Evolutionary conservation across 2,113 vertebrate species (phyloP).

Genomic region (Caretta caretta): DNA sequence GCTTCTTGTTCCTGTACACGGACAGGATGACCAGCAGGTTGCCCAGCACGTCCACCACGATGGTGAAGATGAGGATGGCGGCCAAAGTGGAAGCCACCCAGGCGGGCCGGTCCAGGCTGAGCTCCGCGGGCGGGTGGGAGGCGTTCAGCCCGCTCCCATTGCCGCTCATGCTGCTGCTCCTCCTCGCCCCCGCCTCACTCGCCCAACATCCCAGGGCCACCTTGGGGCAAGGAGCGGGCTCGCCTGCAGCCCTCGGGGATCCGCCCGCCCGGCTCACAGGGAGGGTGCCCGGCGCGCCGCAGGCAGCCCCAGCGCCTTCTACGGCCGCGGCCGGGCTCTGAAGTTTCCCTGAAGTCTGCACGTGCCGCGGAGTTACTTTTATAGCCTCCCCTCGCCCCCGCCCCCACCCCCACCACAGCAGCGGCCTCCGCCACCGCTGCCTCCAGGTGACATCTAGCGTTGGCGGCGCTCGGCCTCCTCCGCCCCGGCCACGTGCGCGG

Average conservation of each 20-base stretch:
- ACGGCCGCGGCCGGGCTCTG: fast-evolving
- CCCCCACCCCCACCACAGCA: neutral
- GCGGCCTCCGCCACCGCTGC: constrained; percentile 7
- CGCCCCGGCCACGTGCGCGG: constrained; percentile 32
- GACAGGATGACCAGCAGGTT: constrained; percentile 95
- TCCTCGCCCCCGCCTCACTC: neutral
- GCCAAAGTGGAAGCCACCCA: constrained; percentile 91
- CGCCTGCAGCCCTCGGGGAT: neutral
- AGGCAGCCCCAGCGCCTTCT: neutral
- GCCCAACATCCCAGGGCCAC: neutral
- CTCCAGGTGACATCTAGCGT: constrained; percentile 76
- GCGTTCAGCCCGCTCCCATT: constrained; percentile 87
- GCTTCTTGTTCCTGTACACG: constrained; percentile 94
- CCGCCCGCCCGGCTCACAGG: neutral
- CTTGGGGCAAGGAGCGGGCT: neutral
- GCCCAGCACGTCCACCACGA: constrained; percentile 93
- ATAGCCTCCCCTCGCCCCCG: constrained; percentile 39
- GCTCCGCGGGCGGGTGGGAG: constrained; percentile 74
- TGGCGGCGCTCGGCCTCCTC: constrained; percentile 54
- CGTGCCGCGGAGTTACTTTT: neutral
- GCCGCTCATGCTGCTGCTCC: constrained; percentile 79
- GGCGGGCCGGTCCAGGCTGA: constrained; percentile 80
- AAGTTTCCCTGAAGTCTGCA: constrained; percentile 33
- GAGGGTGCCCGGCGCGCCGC: neutral
- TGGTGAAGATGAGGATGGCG: constrained; percentile 92